These are phyloP conservation scores for Petrocephalus microphthalmus DNA, from an alignment of 2,113 vertebrate genomes.

Conservation along the genomic window DNA sequence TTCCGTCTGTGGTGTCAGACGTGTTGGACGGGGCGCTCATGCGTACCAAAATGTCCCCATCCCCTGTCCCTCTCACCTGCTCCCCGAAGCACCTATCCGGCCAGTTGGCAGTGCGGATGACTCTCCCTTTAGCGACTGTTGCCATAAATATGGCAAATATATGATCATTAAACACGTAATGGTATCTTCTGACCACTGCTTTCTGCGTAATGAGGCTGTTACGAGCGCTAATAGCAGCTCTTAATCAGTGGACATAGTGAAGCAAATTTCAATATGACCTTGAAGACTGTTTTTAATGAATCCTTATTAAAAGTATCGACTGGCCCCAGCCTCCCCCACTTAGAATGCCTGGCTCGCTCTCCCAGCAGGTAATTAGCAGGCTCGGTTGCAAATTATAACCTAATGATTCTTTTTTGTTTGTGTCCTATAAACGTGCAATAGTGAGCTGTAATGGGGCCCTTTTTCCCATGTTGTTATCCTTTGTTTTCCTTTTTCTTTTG, in stretches of 20 bases:
- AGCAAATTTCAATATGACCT: conserved; percentile 80
- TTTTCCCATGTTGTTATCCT: not conserved
- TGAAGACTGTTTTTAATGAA: conserved; percentile 83
- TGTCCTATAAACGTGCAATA: conserved; percentile 35
- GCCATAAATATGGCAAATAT: conserved; percentile 38
- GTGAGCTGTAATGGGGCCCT: conserved; percentile 4
- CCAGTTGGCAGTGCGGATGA: not conserved
- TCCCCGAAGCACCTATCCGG: not conserved
- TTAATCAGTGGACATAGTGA: conserved; percentile 88
- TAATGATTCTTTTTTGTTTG: conserved; percentile 57
- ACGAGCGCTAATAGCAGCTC: conserved; percentile 82
- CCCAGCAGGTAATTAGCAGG: conserved; percentile 62
- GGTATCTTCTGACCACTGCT: conserved; percentile 67
- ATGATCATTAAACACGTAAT: conserved; percentile 55
- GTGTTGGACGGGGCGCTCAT: not conserved
- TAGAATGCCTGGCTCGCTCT: not conserved
- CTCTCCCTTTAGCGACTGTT: conserved; percentile 32
- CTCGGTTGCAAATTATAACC: conserved; percentile 62
- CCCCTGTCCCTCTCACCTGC: not conserved
- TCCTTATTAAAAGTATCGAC: conserved; percentile 86
- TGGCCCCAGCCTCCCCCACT: conserved; percentile 40
- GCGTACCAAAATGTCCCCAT: not conserved
- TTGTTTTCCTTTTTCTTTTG: not conserved
- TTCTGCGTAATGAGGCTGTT: conserved; percentile 76
- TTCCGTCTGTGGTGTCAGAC: not conserved